A percentile compares a stretch with the other conserved stretches of the same genome.
These are phyloP conservation scores for Drosophila persimilis DNA, from an alignment of 1,140 invertebrate species.

Conservation along the genomic window DNA sequence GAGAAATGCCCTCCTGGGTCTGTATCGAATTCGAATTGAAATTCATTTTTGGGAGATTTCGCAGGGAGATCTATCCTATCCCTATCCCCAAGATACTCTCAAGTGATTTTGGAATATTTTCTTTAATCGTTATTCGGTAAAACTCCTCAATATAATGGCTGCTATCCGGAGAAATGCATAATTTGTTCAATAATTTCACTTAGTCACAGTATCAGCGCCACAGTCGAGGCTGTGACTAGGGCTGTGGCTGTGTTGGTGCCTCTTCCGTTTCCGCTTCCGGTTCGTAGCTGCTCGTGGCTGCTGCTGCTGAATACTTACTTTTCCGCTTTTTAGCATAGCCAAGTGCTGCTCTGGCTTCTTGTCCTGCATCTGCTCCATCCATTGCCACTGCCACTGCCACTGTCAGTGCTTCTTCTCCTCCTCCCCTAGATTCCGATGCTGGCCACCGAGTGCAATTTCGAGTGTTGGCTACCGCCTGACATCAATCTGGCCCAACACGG, in stretches of 20 bases:
- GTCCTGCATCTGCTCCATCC: neutral
- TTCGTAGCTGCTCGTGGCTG: neutral
- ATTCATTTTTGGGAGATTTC: neutral
- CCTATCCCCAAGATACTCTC: neutral
- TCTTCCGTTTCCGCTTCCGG: slow-evolving; percentile 21
- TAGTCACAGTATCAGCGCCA: slow-evolving; percentile 34
- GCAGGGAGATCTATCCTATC: neutral
- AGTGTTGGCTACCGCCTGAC: slow-evolving; percentile 68
- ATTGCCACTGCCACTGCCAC: neutral
- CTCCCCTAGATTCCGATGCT: slow-evolving; percentile 9
- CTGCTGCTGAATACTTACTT: neutral
- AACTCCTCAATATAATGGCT: neutral
- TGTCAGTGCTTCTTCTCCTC: neutral
- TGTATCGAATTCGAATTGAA: neutral
- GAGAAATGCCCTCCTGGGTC: too few relatives aligned
- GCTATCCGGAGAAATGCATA: slow-evolving; percentile 22
- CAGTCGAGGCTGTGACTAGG: neutral
- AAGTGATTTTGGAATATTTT: too few relatives aligned
- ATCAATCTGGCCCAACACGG: slow-evolving; percentile 58
- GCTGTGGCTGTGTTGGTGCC: slow-evolving; percentile 7
- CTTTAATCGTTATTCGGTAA: too few relatives aligned
- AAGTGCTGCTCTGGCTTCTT: slow-evolving; percentile 31
- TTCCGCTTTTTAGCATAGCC: slow-evolving; percentile 28
- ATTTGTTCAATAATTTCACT: slow-evolving; percentile 45
- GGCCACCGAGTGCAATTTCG: slow-evolving; percentile 65